These are phyloP conservation scores for Pachyuromys duprasi DNA, from an alignment of 2,797 vertebrate species.

Conservation along the genomic window DNA sequence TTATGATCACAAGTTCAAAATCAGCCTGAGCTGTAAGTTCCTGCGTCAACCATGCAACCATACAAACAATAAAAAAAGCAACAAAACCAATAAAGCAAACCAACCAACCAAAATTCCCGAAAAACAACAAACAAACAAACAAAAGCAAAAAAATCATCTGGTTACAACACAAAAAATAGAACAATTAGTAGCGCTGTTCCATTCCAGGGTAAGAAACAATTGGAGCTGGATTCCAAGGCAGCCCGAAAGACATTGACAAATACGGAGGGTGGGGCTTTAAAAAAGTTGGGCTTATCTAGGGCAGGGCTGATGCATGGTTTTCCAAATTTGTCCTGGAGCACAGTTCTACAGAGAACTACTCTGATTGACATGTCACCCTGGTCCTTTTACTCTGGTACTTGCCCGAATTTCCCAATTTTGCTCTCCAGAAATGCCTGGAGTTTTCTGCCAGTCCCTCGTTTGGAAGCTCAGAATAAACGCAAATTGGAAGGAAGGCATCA, in stretches of 20 bases:
- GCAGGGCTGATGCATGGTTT: neutral
- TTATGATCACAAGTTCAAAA: neutral
- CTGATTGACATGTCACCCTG: neutral
- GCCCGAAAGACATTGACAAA: neutral
- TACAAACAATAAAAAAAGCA: neutral
- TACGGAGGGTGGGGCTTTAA: neutral
- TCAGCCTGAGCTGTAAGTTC: neutral
- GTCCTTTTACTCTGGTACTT: neutral
- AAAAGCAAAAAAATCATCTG: neutral
- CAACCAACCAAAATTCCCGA: neutral
- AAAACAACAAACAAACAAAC: neutral
- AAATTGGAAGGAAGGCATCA: neutral
- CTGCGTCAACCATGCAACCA: neutral
- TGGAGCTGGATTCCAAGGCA: neutral
- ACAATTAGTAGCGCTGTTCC: neutral
- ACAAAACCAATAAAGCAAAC: neutral
- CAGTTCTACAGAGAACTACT: neutral
- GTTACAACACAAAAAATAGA: slow-evolving; percentile 30
- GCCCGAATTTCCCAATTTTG: neutral
- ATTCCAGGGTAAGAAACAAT: neutral
- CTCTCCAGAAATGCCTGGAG: neutral
- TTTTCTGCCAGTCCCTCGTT: neutral
- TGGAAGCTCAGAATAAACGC: neutral
- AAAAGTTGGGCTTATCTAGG: neutral
- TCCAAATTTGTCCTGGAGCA: neutral